Conservation (phyloP, 1,140 invertebrate species). For the Zaprionus ghesquierei region DNA sequence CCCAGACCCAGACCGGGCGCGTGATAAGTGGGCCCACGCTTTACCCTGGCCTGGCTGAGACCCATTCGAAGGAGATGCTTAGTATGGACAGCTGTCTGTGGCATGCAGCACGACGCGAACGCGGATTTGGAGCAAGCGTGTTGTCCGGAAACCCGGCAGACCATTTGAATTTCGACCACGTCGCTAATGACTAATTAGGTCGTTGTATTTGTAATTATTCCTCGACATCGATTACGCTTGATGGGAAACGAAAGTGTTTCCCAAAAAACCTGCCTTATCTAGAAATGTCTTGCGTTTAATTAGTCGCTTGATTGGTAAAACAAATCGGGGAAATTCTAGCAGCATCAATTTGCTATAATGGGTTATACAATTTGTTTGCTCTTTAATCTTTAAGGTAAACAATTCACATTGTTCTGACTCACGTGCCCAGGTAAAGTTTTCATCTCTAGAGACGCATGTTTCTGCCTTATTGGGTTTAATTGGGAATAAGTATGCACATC, state of each 20-base stretch:
- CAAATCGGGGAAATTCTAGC: neutral
- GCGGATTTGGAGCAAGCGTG: neutral
- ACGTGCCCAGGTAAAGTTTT: neutral
- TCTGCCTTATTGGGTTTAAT: conserved; percentile 59
- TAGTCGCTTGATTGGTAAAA: neutral
- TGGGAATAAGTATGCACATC: conserved; percentile 33
- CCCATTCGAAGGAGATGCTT: conserved; percentile 39
- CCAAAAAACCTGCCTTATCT: neutral
- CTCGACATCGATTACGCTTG: neutral
- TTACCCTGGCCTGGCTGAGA: neutral
- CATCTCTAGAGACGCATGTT: conserved; percentile 11
- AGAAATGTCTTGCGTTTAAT: neutral
- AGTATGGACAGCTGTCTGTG: conserved; percentile 4
- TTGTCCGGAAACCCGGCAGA: neutral
- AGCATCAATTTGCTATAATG: neutral
- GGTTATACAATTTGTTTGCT: neutral
- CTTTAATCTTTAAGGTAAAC: neutral
- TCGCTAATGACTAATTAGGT: neutral
- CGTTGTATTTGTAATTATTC: neutral
- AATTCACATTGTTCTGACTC: neutral
- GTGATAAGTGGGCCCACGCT: conserved; percentile 62
- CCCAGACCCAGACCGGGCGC: conserved; percentile 37
- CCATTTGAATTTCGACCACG: conserved; percentile 1
- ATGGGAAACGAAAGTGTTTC: neutral
- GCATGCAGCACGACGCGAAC: conserved; percentile 7